Evolutionary conservation across 2,888 invertebrate species (phyloP).

Genomic region (Bellardia bayeri): DNA sequence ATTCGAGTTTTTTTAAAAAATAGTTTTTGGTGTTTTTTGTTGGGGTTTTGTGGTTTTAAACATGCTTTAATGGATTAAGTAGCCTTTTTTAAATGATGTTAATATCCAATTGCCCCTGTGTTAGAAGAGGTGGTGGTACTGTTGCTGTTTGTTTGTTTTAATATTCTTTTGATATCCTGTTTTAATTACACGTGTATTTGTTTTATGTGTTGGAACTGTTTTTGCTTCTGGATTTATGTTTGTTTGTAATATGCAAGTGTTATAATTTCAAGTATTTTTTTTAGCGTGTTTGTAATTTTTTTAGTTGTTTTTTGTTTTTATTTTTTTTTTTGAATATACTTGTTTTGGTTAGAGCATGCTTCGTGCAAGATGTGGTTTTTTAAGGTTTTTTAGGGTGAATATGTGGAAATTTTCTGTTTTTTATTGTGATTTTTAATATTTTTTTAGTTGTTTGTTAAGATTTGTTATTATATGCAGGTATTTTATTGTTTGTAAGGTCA

Average conservation of each 20-base stretch:
- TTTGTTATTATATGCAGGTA: conserved; percentile 24
- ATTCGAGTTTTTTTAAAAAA: neutral
- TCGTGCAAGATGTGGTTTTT: conserved; percentile 14
- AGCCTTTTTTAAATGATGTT: conserved; percentile 28
- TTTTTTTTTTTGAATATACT: neutral
- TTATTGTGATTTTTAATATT: neutral
- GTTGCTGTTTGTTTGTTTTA: neutral
- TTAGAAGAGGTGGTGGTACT: neutral
- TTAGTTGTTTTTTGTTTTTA: neutral
- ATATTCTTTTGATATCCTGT: conserved; percentile 48
- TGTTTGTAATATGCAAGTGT: conserved; percentile 18
- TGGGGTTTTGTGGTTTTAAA: conserved; percentile 20
- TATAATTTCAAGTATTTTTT: conserved; percentile 27
- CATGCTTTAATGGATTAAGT: conserved; percentile 16
- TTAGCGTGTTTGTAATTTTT: conserved; percentile 1
- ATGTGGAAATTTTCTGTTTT: neutral
- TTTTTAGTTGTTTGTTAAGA: conserved; percentile 2
- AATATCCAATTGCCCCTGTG: conserved; percentile 36
- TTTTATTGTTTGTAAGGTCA: conserved; percentile 62
- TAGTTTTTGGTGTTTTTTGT: neutral
- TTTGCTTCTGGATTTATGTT: neutral
- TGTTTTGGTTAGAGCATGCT: conserved; percentile 38
- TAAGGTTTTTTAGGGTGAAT: neutral
- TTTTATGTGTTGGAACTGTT: neutral
- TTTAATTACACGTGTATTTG: conserved; percentile 13